phyloP scores from a whole-genome alignment of 1,140 invertebrate genomes.

The Hycleus phaleratus region DNA sequence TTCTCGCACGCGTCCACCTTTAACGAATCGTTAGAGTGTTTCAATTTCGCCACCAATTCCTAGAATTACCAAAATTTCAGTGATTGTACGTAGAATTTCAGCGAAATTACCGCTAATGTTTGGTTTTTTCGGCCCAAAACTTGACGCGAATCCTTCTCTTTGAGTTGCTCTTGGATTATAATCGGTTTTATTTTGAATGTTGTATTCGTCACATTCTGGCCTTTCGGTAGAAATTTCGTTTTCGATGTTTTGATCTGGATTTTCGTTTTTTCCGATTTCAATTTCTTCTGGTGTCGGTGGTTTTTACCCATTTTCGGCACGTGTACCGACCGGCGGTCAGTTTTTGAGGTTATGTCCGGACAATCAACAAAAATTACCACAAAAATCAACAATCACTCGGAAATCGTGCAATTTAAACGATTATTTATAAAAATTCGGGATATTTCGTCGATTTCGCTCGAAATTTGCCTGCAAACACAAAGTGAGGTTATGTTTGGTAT shows the following conservation, averaged over 20 bases:
- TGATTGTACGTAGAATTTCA: no score
- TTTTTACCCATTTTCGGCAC: constrained; percentile 43
- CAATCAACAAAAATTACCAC: no score
- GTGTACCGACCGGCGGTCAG: no score
- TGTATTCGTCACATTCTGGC: constrained; percentile 77
- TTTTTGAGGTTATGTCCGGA: no score
- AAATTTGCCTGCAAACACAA: no score
- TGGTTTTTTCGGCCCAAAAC: constrained; percentile 61
- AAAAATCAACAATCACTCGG: no score
- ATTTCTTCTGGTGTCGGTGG: constrained; percentile 54
- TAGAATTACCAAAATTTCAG: constrained; percentile 30
- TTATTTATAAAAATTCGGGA: no score
- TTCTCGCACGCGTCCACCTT: constrained; percentile 62
- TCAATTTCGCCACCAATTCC: constrained; percentile 65
- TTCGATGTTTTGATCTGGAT: constrained; percentile 66
- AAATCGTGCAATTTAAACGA: no score
- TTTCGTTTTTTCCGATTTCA: constrained; percentile 70
- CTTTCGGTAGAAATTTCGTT: constrained; percentile 58
- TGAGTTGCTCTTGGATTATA: constrained; percentile 67
- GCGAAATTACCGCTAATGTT: constrained; percentile 51
- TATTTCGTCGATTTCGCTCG: no score
- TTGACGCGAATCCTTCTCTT: constrained; percentile 52
- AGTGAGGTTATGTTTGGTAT: no score
- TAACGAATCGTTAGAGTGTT: constrained; percentile 68
- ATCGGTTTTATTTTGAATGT: constrained; percentile 85